Conservation (phyloP, 2,113 vertebrate species). For the Micronycteris hirsuta region DNA sequence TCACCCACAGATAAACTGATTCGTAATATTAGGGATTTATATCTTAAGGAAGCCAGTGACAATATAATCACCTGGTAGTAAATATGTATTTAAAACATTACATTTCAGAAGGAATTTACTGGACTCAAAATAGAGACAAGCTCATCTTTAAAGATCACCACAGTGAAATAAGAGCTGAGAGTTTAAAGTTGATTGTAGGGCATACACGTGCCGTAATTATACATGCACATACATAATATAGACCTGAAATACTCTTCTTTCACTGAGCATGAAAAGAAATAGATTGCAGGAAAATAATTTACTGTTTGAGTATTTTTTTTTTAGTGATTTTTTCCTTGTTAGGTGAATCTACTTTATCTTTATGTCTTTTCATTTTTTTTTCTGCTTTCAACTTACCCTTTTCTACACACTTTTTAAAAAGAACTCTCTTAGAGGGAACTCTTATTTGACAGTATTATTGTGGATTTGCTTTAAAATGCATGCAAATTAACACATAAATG, state of each 20-base stretch:
- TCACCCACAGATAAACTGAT: neutral
- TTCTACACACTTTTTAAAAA: neutral
- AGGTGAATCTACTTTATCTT: neutral
- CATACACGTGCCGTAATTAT: neutral
- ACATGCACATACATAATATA: neutral
- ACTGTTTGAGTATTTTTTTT: neutral
- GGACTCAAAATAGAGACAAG: neutral
- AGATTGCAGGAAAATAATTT: neutral
- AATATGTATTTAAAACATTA: neutral
- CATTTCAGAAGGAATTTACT: neutral
- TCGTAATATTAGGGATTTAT: neutral
- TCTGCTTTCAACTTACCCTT: neutral
- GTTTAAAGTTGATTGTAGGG: neutral
- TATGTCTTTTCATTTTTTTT: neutral
- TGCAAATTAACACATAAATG: neutral
- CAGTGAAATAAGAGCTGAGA: neutral
- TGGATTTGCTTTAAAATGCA: constrained; percentile 6
- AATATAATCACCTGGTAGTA: neutral
- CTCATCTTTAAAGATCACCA: neutral
- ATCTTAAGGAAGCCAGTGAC: neutral
- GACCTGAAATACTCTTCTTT: neutral
- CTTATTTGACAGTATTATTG: neutral
- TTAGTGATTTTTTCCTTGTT: neutral
- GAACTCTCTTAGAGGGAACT: neutral
- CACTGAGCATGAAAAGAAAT: neutral